These are phyloP conservation scores for Pocota personata DNA, from an alignment of 2,888 invertebrate species.

Conservation along the genomic window DNA sequence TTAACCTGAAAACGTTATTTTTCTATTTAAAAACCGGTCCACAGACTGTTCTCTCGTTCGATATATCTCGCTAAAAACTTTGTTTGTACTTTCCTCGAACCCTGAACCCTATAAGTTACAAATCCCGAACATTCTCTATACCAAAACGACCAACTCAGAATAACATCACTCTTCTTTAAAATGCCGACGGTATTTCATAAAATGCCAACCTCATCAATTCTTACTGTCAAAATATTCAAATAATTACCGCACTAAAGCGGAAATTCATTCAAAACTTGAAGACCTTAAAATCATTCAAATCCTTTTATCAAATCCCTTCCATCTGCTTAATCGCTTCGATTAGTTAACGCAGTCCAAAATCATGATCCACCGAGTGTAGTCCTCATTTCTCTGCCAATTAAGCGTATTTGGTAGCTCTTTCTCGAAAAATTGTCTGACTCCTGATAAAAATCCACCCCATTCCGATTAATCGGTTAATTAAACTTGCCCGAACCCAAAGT, in stretches of 20 bases:
- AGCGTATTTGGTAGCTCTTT: slow-evolving; percentile 70
- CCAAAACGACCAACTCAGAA: no score
- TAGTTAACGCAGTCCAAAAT: slow-evolving; percentile 40
- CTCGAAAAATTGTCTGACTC: slow-evolving; percentile 10
- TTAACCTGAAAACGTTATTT: no score
- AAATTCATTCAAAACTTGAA: slow-evolving; percentile 53
- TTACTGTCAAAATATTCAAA: slow-evolving; percentile 33
- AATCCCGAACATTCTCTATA: neutral
- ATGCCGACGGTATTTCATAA: slow-evolving; percentile 39
- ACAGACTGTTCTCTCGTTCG: no score
- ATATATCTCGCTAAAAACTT: no score
- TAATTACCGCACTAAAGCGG: slow-evolving; percentile 10
- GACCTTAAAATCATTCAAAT: slow-evolving; percentile 42
- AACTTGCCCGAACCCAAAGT: slow-evolving; percentile 13
- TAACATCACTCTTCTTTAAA: neutral
- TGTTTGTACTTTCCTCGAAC: neutral
- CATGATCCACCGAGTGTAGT: neutral
- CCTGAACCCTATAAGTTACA: neutral
- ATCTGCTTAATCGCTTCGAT: slow-evolving; percentile 66
- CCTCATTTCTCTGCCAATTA: slow-evolving; percentile 59
- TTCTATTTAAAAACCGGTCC: no score
- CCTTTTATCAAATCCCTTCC: slow-evolving; percentile 51
- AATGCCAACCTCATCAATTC: slow-evolving; percentile 5
- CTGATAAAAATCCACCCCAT: slow-evolving; percentile 70
- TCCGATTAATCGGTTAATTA: slow-evolving; percentile 71